Evolutionary conservation across 2,888 invertebrate genomes (phyloP), one percentile per base, ranked within the genome.

Genomic region (Didymodactylos carnosus): DNA sequence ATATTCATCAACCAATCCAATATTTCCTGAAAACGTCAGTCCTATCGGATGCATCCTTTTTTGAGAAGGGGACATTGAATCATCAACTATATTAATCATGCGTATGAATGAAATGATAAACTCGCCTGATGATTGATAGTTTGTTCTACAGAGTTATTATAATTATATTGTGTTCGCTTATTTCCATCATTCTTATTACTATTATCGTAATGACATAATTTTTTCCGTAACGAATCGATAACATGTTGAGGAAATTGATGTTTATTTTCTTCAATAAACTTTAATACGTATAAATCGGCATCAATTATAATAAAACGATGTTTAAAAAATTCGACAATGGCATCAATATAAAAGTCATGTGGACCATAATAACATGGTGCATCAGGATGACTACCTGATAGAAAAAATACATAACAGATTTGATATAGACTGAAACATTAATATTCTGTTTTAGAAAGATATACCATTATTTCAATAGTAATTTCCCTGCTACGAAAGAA

Each of bases 241-340:
- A 71, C 71, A 29, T 46, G 29, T 27, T 19, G 78, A 77, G 82
- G 79, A 77, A 83, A 84, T 75, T 83, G 80, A 53, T 79, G 75
- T 19, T 77, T 77, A 76, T 84, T 80, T n/a, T 81, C 79, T 75
- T 83, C 81, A 80, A 83, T 82, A 77, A 82, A 93, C 62, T 89
- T 87, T 71, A 92, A 83, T 0, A 91, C 91, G 80, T 87, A 94
- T 79, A 91, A 89, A 81, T 94, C 94, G 2, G 92, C 91, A 3
- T 89, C 89, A 41, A 86, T 88, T 77, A 92, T 88, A 77, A 87
- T 84, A 82, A 92, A 92, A 49, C 89, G 87, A 81, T 90, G 90
- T 77, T 88, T 87, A 82, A 88, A 89, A 3, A 91, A 87, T 2
- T 87, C 88, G 53, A 92, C 85, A 75, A 86, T 85, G 0, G 88